Conservation (phyloP, 2,888 invertebrate genomes). For the Pegoplata infirma region DNA sequence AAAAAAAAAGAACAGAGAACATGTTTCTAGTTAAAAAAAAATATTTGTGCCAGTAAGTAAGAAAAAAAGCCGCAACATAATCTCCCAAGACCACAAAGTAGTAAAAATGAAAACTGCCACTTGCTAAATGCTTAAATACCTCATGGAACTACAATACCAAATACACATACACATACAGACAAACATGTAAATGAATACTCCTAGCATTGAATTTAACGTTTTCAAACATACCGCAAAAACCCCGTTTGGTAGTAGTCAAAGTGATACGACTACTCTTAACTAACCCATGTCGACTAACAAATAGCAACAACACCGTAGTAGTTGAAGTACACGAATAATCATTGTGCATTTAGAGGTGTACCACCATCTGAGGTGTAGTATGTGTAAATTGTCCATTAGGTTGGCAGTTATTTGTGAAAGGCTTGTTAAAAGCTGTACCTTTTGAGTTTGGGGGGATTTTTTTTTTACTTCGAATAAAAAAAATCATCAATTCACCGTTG, state of each 20-base stretch:
- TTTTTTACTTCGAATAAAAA: no score
- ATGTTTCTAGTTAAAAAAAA: background rate
- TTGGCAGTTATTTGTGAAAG: background rate
- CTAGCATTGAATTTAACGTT: background rate
- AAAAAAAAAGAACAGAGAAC: conserved; percentile 1
- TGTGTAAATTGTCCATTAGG: background rate
- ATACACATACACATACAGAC: background rate
- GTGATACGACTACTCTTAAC: conserved; percentile 19
- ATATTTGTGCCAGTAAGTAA: conserved; percentile 4
- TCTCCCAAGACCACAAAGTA: conserved; percentile 54
- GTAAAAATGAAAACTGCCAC: conserved; percentile 56
- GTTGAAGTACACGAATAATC: conserved; percentile 2
- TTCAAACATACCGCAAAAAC: conserved; percentile 48
- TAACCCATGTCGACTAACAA: conserved; percentile 16
- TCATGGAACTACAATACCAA: conserved; percentile 13
- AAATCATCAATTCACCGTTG: no score
- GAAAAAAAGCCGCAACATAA: conserved; percentile 48
- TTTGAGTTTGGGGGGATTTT: no score
- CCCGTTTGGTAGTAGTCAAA: conserved; percentile 24
- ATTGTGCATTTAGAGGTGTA: conserved; percentile 32
- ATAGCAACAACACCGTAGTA: background rate
- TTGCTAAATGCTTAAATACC: conserved; percentile 55
- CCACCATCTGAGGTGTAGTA: conserved; percentile 7
- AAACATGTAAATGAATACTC: background rate
- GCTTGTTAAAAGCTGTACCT: no score